Conservation (phyloP, 2,888 invertebrate genomes). For the Phaonia tiefii region DNA sequence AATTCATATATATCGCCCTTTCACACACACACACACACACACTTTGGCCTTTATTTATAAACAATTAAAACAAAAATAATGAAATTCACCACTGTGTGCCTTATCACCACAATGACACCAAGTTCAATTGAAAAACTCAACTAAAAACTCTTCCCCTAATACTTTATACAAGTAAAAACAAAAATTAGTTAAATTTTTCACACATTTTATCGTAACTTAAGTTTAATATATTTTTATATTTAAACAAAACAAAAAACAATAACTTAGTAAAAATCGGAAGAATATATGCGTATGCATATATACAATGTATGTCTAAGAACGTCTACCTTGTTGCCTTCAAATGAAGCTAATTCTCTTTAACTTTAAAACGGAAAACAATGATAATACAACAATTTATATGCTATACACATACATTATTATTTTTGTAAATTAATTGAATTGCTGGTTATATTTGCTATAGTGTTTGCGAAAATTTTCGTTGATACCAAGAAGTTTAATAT, state of each 20-base stretch:
- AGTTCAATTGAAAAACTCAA: constrained; percentile 24
- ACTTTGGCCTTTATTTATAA: constrained; percentile 47
- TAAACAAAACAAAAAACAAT: constrained; percentile 29
- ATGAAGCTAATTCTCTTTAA: constrained; percentile 76
- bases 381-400: constrained; percentile 25
- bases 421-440: constrained; percentile 64
- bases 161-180: constrained; percentile 32
- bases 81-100: constrained; percentile 63
- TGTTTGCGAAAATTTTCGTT: constrained; percentile 36
- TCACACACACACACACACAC: constrained; percentile 20
- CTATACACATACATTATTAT: constrained; percentile 25
- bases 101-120: constrained; percentile 46
- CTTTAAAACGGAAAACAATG: constrained; percentile 52
- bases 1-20: neutral
- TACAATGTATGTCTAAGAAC: constrained; percentile 57
- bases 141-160: neutral
- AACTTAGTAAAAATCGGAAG: constrained; percentile 67
- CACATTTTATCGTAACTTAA: constrained; percentile 63
- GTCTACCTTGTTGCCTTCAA: constrained; percentile 79
- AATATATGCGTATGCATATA: constrained; percentile 12
- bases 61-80: neutral
- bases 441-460: constrained; percentile 61
- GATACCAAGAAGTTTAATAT: too few relatives aligned
- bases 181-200: constrained; percentile 64
- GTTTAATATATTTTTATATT: constrained; percentile 64